Percentiles rank a stretch among this genome's conserved stretches.
phyloP scores from a whole-genome alignment of 2,888 invertebrate species.

The Chirona hameri region DNA sequence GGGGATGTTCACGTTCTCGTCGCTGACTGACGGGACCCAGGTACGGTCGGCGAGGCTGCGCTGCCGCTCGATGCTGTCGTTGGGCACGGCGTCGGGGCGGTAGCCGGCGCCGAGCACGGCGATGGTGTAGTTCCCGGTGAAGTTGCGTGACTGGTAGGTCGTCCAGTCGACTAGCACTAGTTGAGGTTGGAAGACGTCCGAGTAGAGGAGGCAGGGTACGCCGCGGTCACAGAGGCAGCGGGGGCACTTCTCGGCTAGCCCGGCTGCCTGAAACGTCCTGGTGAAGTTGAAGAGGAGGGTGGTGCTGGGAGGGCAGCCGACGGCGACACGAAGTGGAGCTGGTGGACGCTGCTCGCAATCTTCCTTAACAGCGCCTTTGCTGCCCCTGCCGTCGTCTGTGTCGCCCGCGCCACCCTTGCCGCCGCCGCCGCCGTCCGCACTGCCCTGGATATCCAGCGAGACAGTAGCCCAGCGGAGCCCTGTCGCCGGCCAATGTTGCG shows the following conservation, averaged over 20 bases:
- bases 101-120: neutral
- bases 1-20: neutral
- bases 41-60: neutral
- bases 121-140: neutral
- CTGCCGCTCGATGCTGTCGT: neutral
- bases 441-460: neutral
- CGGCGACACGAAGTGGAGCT: neutral
- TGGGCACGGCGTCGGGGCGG: neutral
- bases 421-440: no score
- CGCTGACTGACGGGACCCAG: neutral
- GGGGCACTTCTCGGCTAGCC: neutral
- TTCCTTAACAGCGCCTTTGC: neutral
- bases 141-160: neutral
- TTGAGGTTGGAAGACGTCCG: neutral
- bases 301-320: constrained; percentile 11
- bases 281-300: constrained; percentile 8
- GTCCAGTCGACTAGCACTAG: constrained; percentile 7
- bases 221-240: neutral
- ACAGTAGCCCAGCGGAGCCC: neutral
- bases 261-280: neutral
- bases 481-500: neutral
- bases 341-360: neutral
- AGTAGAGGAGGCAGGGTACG: constrained; percentile 23
- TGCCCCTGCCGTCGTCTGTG: no score
- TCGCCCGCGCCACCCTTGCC: no score